Evolutionary conservation across 2,113 vertebrate genomes (phyloP).

Genomic region (Xerus inauris): DNA sequence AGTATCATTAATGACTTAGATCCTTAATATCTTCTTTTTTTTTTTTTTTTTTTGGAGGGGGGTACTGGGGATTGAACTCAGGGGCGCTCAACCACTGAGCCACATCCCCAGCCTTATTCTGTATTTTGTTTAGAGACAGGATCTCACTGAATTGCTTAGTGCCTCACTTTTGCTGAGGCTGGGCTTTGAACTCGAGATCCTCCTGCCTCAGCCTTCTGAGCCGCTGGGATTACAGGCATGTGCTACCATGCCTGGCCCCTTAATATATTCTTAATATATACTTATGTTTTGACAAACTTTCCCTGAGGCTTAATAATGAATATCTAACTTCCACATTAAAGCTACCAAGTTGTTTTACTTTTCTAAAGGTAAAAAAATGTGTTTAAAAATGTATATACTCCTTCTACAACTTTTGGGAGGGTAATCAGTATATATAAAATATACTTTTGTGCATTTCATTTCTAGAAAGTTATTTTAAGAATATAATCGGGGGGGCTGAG

Average conservation of each 20-base stretch:
- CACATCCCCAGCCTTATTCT: too few species aligned
- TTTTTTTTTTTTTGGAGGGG: too few species aligned
- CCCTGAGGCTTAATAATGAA: neutral
- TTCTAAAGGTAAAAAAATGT: neutral
- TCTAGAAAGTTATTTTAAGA: neutral
- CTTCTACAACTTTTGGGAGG: neutral
- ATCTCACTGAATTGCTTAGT: too few species aligned
- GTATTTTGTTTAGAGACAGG: too few species aligned
- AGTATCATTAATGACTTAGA: neutral
- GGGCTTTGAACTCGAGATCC: too few species aligned
- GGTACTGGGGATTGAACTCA: too few species aligned
- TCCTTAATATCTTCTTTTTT: neutral
- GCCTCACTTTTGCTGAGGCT: too few species aligned
- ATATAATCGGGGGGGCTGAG: too few species aligned
- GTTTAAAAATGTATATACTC: neutral
- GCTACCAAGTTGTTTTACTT: neutral
- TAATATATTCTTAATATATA: neutral
- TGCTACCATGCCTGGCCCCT: too few species aligned
- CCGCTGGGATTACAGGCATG: too few species aligned
- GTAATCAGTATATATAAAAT: neutral
- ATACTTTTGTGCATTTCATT: neutral
- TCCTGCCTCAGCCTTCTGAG: too few species aligned
- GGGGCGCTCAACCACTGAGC: too few species aligned
- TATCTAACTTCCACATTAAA: neutral
- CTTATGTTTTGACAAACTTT: neutral